phyloP scores from a whole-genome alignment of 2,888 invertebrate species.

The Formica aserva region DNA sequence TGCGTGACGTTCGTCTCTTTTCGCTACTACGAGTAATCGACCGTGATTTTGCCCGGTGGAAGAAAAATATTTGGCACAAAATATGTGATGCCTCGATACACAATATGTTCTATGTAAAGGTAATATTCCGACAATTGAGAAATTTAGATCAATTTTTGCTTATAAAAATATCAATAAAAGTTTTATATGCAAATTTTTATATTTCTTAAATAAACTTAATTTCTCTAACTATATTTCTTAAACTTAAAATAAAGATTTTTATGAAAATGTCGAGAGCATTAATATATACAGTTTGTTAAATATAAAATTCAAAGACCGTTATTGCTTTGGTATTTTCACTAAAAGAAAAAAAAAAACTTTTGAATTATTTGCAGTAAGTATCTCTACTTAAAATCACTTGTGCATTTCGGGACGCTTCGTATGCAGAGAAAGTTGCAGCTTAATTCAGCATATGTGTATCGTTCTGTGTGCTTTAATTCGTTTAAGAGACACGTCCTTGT shows the following conservation, averaged over 20 bases:
- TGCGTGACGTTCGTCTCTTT: constrained; percentile 37
- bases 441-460: constrained; percentile 24
- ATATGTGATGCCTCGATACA: constrained; percentile 16
- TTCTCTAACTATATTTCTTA: not conserved
- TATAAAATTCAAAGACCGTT: not conserved
- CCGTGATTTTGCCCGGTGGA: constrained; percentile 14
- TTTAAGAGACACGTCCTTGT: constrained; percentile 45
- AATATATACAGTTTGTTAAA: not conserved
- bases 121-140: constrained; percentile 13
- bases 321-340: not conserved
- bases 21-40: constrained; percentile 22
- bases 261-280: not conserved
- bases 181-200: not conserved
- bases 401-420: not conserved
- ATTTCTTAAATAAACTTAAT: not conserved
- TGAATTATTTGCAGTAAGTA: not conserved
- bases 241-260: not conserved
- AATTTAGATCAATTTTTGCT: constrained; percentile 6
- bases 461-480: constrained; percentile 33
- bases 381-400: not conserved
- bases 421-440: not conserved
- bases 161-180: not conserved
- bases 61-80: constrained; percentile 32
- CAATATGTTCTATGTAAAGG: not conserved
- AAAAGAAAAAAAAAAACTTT: not conserved